Evolutionary conservation across 2,113 vertebrate species (phyloP).

Genomic region (Polypterus senegalus): DNA sequence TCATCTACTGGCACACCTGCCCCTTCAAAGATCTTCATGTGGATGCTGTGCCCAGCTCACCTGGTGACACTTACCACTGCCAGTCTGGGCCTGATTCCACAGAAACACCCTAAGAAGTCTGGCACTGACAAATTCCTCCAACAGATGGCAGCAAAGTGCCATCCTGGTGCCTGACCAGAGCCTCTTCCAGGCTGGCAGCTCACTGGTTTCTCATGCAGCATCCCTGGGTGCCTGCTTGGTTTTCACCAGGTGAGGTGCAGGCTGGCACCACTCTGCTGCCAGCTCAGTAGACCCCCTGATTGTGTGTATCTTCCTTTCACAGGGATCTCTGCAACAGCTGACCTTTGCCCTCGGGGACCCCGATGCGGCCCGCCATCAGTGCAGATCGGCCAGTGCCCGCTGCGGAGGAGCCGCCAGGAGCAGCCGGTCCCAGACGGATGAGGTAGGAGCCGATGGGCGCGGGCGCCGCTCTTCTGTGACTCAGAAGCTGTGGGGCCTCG

Average conservation of each 20-base stretch:
- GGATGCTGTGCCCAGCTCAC: no score
- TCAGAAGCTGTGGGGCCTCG: not conserved
- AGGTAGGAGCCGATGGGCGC: not conserved
- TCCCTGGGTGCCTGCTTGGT: not conserved
- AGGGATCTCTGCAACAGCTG: constrained; percentile 67
- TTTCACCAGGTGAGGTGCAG: not conserved
- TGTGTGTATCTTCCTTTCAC: constrained; percentile 10
- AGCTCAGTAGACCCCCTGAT: not conserved
- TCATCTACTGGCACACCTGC: no score
- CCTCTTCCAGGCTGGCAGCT: no score
- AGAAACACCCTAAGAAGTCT: not conserved
- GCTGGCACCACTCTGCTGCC: not conserved
- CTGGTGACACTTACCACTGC: no score
- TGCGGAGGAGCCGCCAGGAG: no score
- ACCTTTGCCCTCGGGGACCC: constrained; percentile 63
- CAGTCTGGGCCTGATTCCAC: not conserved
- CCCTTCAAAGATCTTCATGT: no score
- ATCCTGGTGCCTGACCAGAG: no score
- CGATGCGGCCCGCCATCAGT: constrained; percentile 45
- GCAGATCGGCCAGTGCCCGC: constrained; percentile 17
- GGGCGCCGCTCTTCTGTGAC: not conserved
- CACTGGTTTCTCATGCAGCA: no score
- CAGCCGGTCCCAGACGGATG: not conserved
- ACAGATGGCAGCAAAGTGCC: constrained; percentile 12
- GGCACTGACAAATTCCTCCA: not conserved